phyloP scores from a whole-genome alignment of 2,888 invertebrate species.

The Helleia helle region DNA sequence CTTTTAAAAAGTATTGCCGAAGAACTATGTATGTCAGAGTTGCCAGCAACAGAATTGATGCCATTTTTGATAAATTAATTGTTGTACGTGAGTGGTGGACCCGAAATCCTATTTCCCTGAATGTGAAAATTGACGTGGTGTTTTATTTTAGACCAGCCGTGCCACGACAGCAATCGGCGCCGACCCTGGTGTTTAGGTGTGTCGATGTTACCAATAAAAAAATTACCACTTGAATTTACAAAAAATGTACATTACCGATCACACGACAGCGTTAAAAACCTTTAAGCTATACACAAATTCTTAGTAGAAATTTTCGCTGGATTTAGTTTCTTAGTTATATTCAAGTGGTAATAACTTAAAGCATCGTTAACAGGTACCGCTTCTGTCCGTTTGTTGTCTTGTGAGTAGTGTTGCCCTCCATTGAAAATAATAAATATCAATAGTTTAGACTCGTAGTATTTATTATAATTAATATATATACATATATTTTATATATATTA shows the following conservation, averaged over 20 bases:
- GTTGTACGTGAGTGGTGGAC: constrained; percentile 21
- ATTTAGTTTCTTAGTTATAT: constrained; percentile 18
- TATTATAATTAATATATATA: neutral
- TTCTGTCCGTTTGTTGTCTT: constrained; percentile 8
- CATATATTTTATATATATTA: too few species aligned
- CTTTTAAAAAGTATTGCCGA: too few species aligned
- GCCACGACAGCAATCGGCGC: constrained; percentile 73
- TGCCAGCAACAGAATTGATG: constrained; percentile 1
- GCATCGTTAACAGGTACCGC: constrained; percentile 10
- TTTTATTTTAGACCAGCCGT: constrained; percentile 74
- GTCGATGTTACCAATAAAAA: constrained; percentile 66
- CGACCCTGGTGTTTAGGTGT: constrained; percentile 75
- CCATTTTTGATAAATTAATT: constrained; percentile 1
- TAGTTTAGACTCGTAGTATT: neutral
- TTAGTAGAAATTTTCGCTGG: constrained; percentile 8
- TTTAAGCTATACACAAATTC: constrained; percentile 1
- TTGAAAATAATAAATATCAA: neutral
- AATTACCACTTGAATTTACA: constrained; percentile 47
- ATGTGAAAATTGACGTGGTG: constrained; percentile 57
- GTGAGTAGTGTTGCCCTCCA: neutral
- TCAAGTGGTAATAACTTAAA: constrained; percentile 42
- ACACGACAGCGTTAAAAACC: neutral
- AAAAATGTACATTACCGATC: neutral
- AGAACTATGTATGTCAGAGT: too few species aligned
- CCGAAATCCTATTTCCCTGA: constrained; percentile 35